Conservation (phyloP, 2,888 invertebrate genomes). For the Calameuta filiformis region DNA sequence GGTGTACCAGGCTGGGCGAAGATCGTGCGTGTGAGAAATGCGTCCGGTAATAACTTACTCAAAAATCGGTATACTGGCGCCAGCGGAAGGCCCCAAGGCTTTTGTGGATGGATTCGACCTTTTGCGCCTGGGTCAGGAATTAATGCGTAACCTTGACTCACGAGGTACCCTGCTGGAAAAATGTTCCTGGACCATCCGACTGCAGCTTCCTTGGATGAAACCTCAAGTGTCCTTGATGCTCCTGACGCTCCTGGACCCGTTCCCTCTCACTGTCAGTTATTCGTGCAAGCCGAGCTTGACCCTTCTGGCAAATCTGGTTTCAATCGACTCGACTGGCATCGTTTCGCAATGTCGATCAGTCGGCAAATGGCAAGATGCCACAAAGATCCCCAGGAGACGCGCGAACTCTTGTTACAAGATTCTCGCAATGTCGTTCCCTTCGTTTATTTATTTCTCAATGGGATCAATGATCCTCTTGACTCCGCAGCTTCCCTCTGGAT, state of each 20-base stretch:
- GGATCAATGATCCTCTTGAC: no score
- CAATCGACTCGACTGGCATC: conserved; percentile 28
- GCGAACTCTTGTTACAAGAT: conserved; percentile 29
- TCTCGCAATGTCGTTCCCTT: conserved; percentile 23
- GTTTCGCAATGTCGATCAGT: conserved; percentile 28
- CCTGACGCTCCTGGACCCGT: background rate
- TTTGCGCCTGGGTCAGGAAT: background rate
- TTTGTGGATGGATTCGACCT: conserved; percentile 12
- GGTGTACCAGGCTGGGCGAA: conserved; percentile 12
- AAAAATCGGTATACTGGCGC: conserved; percentile 53
- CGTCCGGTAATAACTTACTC: conserved; percentile 56
- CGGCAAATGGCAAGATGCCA: conserved; percentile 17
- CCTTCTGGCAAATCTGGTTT: conserved; percentile 29
- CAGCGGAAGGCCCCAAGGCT: conserved; percentile 46
- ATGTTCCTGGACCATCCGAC: background rate
- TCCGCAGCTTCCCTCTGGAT: no score
- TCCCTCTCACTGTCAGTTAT: background rate
- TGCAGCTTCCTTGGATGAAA: background rate
- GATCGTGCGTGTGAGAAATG: conserved; percentile 52
- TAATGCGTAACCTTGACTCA: background rate
- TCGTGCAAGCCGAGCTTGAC: background rate
- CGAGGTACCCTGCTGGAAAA: background rate
- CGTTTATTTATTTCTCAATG: no score
- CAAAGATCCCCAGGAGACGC: conserved; percentile 28
- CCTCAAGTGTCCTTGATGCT: background rate